Conservation (phyloP, 2,888 invertebrate species). For the Stictocephala bisonia region DNA sequence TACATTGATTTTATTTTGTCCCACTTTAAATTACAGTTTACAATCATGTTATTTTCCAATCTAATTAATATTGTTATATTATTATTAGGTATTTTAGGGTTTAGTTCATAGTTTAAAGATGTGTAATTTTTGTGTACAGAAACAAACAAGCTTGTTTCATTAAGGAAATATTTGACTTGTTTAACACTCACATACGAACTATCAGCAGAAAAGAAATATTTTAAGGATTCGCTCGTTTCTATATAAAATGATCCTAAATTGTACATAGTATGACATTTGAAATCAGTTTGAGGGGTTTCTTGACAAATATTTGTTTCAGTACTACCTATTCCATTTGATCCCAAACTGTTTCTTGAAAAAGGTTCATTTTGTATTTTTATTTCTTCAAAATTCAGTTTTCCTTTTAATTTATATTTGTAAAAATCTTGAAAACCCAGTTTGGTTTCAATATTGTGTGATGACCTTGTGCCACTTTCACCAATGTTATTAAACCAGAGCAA, state of each 20-base stretch:
- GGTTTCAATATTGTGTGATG: neutral
- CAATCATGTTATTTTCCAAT: neutral
- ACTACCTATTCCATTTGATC: no score
- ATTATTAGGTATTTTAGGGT: neutral
- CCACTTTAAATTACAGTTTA: neutral
- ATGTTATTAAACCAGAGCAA: conserved; percentile 16
- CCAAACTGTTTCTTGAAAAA: no score
- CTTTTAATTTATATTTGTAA: conserved; percentile 7
- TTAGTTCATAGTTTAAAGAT: neutral
- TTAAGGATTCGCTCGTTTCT: neutral
- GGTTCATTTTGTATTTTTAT: neutral
- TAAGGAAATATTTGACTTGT: neutral
- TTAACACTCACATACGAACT: conserved; percentile 8
- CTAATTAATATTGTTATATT: neutral
- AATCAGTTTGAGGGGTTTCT: neutral
- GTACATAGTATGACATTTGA: neutral
- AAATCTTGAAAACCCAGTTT: conserved; percentile 14
- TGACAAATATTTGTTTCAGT: no score
- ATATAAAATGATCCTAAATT: neutral
- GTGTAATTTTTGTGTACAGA: conserved; percentile 7
- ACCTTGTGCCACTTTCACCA: neutral
- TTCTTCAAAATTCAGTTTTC: neutral
- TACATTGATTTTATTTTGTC: no score
- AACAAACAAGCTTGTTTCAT: neutral
- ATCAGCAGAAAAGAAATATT: conserved; percentile 25